Base-by-base conservation (phyloP, 2,797 vertebrate genomes). In the Ctenochaetus hawaiiensis region DNA sequence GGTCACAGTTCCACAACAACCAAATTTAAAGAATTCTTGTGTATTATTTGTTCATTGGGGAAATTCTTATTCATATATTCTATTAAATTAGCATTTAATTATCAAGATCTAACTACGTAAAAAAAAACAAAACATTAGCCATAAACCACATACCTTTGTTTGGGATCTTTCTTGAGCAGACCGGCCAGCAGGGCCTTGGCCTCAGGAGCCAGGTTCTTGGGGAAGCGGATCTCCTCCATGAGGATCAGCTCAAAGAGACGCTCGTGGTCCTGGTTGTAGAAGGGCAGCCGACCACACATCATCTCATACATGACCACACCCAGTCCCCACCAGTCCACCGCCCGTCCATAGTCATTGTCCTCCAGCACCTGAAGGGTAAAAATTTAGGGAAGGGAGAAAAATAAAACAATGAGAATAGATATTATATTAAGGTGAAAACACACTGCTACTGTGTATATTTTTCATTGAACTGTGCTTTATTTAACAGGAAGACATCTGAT, bases 271-370 rank as follows among this genome's bases (percentile, higher is more conserved):
- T 97, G 97, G 90, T 97, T 99, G 94, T 99, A 99, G 93, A 99
- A 99, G 4, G 97, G 98, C 66, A 99, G 94, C 72, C 98, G 96
- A 0, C 98, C 97, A 0, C 98, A 99, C 95, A 97, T 96, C 98
- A 99, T 99, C 93, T 99, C 98, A 7, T 99, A 99, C 98, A 98
- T 99, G 60, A 98, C 97, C 54, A 99, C 98, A 0, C 98, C 98
- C 71, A 98, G 86, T 3, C 97, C 98, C 98, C 97, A 99, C 98
- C 98, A 99, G 94, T 99, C 98, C 85, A 98, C 98, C 0, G 98
- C 97, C 0, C 98, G 95, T 0, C 97, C 97, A 0, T 99, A 99
- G 83, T 99, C 98, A 0, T 98, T 99, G 93, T 99, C 98, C 82
- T 99, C 98, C 69, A 99, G 91, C 49, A 99, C 97, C 98, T 99